Evolutionary conservation across 2,888 invertebrate genomes (phyloP).

Genomic region (Hanleya hanleyi): DNA sequence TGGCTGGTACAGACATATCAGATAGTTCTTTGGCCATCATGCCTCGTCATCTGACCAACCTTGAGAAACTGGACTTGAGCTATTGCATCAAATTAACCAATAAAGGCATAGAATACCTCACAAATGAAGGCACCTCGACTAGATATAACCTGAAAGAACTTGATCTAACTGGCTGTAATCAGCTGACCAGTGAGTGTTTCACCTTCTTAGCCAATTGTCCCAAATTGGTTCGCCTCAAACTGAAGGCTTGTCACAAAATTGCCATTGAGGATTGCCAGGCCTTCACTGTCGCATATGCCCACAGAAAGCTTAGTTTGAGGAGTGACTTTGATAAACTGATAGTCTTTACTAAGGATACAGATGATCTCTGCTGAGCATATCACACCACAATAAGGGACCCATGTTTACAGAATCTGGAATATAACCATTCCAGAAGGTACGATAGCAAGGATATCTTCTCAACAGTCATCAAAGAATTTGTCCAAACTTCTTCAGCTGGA

Average conservation of each 20-base stretch:
- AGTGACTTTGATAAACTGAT: conserved; percentile 9
- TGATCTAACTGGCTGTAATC: conserved; percentile 46
- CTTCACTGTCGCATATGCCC: conserved; percentile 12
- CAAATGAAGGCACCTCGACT: conserved; percentile 32
- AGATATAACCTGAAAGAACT: conserved; percentile 40
- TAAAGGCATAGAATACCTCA: conserved; percentile 82
- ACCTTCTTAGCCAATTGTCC: conserved; percentile 21
- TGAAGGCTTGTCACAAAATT: conserved; percentile 38
- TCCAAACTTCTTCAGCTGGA: no score
- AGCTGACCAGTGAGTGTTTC: conserved; percentile 44
- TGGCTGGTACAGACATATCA: conserved; percentile 92
- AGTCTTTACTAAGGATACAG: background rate
- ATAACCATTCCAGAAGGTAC: no score
- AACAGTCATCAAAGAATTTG: no score
- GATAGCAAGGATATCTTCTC: no score
- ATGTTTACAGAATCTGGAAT: no score
- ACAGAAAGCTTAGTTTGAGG: background rate
- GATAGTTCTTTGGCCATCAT: conserved; percentile 83
- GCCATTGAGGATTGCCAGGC: conserved; percentile 14
- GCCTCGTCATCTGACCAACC: conserved; percentile 66
- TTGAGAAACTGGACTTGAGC: conserved; percentile 86
- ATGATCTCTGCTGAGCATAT: no score
- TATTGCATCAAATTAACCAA: conserved; percentile 92
- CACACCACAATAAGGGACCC: no score
- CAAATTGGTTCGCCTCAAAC: conserved; percentile 30